Conservation (phyloP, 2,888 invertebrate species). For the Acheta domesticus region DNA sequence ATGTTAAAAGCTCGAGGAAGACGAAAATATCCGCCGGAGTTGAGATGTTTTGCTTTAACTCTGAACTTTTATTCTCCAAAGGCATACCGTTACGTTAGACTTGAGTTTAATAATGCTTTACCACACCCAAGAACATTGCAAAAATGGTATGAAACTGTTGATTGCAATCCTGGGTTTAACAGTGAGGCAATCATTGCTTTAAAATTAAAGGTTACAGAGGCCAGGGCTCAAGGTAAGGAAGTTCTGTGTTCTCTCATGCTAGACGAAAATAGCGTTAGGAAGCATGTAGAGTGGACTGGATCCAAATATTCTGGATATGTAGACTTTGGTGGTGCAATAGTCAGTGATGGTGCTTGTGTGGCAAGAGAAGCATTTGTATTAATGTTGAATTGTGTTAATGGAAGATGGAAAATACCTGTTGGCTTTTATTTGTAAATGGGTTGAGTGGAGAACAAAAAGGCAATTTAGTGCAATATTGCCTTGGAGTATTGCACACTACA, state of each 20-base stretch:
- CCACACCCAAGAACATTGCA: constrained; percentile 43
- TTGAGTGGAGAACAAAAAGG: not conserved
- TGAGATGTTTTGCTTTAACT: constrained; percentile 42
- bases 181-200: constrained; percentile 31
- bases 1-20: too few relatives aligned
- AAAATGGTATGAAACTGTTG: too few relatives aligned
- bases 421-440: not conserved
- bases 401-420: not conserved
- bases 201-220: not conserved
- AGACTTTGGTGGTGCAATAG: not conserved
- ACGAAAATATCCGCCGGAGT: constrained; percentile 18
- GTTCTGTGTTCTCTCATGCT: not conserved
- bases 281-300: not conserved
- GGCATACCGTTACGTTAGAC: constrained; percentile 43
- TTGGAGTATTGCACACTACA: not conserved
- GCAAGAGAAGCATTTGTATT: constrained; percentile 11
- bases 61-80: constrained; percentile 43
- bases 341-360: not conserved
- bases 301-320: not conserved
- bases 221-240: not conserved
- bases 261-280: not conserved
- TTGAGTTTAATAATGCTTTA: constrained; percentile 41
- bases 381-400: not conserved
- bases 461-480: not conserved
- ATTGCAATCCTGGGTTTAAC: constrained; percentile 42